Evolutionary conservation across 1,140 invertebrate genomes (phyloP), one percentile per base, ranked within the genome.

Genomic region (Habropoda laboriosa): DNA sequence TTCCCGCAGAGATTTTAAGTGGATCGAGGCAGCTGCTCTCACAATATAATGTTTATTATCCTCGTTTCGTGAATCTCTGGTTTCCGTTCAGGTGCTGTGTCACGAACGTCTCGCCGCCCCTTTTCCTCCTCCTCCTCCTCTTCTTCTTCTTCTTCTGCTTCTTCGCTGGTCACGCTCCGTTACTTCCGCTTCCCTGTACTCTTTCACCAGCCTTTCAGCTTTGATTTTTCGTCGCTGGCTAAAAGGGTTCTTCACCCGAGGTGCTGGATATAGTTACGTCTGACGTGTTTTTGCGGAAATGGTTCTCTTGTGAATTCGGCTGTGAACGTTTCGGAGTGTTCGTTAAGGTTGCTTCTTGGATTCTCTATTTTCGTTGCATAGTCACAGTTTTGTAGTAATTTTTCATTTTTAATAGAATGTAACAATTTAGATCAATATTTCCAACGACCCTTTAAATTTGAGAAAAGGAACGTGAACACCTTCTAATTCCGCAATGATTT

Each of bases 21-120:
- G 60, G 32, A 24, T n/a, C 67, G 24, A 21, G 13, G 0, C 74
- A 40, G 10, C 13, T 68, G 24, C n/a, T 27, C 55, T 35, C 27
- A 10, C 32, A 16, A 51, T n/a, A n/a, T 79, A 73, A 79, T 55
- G 3, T 51, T 38, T n/a, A 55, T 55, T 63, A 57, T 63, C 24
- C 0, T 47, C 16, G n/a, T 38, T 47, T 35, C 70, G n/a, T 35
- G 55, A 73, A 47, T 24, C 47, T 73, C 42, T 38, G 57, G n/a
- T 73, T 27, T 47, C 68, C 38, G 38, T 42, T 67, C 47, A 32
- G 30, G 6, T 3, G 5, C 18, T 21, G 21, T 24, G 38, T 35
- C 32, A 0, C n/a, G 4, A 63, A 32, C 27, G 4, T 18, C 35
- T 35, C n/a, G n/a, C n/a, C 8, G 0, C 42, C 42, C 42, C 42